Conservation (phyloP, 2,888 invertebrate genomes). For the Sceliomorpha sp. region DNA sequence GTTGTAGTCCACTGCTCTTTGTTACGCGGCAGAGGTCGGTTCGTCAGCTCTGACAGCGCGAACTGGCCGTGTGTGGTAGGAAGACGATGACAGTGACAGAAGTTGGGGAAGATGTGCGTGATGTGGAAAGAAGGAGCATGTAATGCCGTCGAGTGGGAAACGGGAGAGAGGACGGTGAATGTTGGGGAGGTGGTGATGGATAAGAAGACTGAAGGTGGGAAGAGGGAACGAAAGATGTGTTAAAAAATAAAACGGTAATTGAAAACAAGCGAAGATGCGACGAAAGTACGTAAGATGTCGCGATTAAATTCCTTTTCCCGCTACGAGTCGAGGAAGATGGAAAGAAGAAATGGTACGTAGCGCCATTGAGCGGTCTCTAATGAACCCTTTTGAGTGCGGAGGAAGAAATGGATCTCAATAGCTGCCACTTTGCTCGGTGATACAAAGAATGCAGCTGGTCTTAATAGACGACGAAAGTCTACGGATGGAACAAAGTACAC, state of each 20-base stretch:
- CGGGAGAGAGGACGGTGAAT: no score
- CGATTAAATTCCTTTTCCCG: background rate
- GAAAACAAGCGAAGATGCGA: background rate
- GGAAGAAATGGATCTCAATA: conserved; percentile 33
- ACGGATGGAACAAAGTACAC: conserved; percentile 22
- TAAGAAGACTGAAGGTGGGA: no score
- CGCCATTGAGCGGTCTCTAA: conserved; percentile 21
- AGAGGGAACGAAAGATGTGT: no score
- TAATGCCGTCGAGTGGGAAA: no score
- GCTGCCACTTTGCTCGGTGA: conserved; percentile 25
- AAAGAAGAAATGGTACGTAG: conserved; percentile 22
- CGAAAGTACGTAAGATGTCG: conserved; percentile 7
- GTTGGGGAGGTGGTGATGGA: no score
- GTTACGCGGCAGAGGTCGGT: no score
- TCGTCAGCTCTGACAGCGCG: no score
- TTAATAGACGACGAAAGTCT: conserved; percentile 29
- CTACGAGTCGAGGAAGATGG: conserved; percentile 4
- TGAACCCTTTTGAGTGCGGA: conserved; percentile 18
- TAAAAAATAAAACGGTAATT: background rate
- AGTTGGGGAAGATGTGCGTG: no score
- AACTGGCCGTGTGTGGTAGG: no score
- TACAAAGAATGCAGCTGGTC: conserved; percentile 26
- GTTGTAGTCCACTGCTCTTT: no score
- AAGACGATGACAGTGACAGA: no score
- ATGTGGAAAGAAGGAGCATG: no score